Percentiles rank a stretch among this genome's conserved stretches.
Conservation (phyloP, 2,888 invertebrate genomes). For the Diploptera punctata region DNA sequence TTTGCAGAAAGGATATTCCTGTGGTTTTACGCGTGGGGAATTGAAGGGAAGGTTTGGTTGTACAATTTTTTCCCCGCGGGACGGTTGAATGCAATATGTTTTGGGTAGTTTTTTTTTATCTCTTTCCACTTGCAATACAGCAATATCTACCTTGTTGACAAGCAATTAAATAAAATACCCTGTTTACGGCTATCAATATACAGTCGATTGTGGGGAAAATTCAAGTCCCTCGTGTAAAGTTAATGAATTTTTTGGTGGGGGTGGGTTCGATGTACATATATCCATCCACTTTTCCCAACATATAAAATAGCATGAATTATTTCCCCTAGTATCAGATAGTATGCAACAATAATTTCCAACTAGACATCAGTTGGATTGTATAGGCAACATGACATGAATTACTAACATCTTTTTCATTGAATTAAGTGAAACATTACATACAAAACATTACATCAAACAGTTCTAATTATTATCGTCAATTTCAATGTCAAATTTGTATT, state of each 20-base stretch:
- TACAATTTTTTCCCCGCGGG: neutral
- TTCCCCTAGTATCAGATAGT: neutral
- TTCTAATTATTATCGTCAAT: neutral
- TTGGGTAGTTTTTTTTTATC: neutral
- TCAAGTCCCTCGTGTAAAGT: slow-evolving; percentile 14
- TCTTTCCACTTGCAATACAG: neutral
- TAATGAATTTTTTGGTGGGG: slow-evolving; percentile 22
- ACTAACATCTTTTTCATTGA: neutral
- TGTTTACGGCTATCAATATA: slow-evolving; percentile 4
- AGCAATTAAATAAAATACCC: slow-evolving; percentile 33
- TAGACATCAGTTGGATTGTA: neutral
- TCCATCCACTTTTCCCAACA: neutral
- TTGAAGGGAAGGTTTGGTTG: slow-evolving; percentile 9
- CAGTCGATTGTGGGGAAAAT: slow-evolving; percentile 11
- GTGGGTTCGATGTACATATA: neutral
- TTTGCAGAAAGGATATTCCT: neutral
- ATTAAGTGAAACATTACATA: neutral
- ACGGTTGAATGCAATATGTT: neutral
- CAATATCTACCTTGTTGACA: slow-evolving; percentile 24
- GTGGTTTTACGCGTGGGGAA: slow-evolving; percentile 7
- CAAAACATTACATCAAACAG: neutral
- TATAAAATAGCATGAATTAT: neutral
- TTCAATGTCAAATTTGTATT: too few relatives aligned
- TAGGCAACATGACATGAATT: neutral
- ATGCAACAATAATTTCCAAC: neutral